Base-by-base conservation (phyloP, 1,140 invertebrate genomes). In the Cardiocondyla obscurior region DNA sequence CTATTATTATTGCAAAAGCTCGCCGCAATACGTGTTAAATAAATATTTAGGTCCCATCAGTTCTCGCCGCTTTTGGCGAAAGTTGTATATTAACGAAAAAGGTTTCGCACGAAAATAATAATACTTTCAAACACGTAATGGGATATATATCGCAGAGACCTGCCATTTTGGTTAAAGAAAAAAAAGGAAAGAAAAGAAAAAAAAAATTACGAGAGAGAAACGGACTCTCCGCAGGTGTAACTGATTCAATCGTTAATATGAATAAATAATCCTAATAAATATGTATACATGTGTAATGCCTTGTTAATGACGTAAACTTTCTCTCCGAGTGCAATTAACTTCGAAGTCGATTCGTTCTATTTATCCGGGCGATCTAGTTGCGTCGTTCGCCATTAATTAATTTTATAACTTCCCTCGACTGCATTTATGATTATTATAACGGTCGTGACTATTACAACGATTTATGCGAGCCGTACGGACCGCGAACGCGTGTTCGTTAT, bases 381-480 rank as follows among this genome's bases (percentile, higher is more conserved):
- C 44, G 25, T 55, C n/a, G 28, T 22, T 12, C 3, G 16, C 6
- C 39, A 39, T 44, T 76, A 62, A 64, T 76, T 64, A 28, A 3
- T 14, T 12, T 44, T 33, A 44, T 6, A 33, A 64, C 36, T n/a
- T 28, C 25, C 3, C 10, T 22, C 39, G 42, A 39, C 42, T 1
- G 0, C 19, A 58, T 73, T 70, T 73, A 42, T 22, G 49, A 72
- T 10, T 12, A 39, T 73, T 73, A 28, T 49, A 46, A 49, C 39
- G 39, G 30, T 46, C n/a, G n/a, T 22, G 49, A 72, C 16, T 12
- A 39, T 73, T 73, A 28, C 36, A 46, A 49, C 39, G 28, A 74
- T 76, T 46, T 64, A 64, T 25, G 10, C 16, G 28, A n/a, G n/a
- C n/a, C n/a, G n/a, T n/a, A n/a, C n/a, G n/a, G n/a, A n/a, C n/a